Conservation (phyloP, 1,140 invertebrate species). For the Neotoxoptera formosana region DNA sequence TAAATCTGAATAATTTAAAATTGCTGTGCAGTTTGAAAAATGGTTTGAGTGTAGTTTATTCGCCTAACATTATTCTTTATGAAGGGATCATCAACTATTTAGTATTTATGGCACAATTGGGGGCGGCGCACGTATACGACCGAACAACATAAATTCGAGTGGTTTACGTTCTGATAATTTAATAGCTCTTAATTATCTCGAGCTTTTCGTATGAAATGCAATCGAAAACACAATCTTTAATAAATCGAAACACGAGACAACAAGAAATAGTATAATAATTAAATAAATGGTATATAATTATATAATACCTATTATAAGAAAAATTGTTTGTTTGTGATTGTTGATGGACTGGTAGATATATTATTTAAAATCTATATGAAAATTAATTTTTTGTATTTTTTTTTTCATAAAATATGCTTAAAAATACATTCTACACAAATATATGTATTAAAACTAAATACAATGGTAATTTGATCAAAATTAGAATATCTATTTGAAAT, state of each 20-base stretch:
- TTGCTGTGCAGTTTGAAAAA: neutral
- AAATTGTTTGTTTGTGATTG: neutral
- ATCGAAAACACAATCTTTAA: neutral
- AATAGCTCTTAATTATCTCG: neutral
- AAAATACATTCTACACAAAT: too few relatives aligned
- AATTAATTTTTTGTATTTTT: neutral
- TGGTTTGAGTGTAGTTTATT: too few relatives aligned
- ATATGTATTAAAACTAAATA: too few relatives aligned
- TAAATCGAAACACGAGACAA: neutral
- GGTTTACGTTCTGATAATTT: neutral
- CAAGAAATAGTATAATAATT: neutral
- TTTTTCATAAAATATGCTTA: neutral
- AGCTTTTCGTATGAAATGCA: neutral
- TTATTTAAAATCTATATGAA: neutral
- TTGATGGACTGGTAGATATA: neutral
- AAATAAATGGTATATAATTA: too few relatives aligned
- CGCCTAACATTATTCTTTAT: too few relatives aligned
- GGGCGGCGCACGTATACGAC: too few relatives aligned
- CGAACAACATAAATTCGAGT: neutral
- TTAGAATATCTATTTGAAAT: neutral
- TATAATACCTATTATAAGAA: neutral
- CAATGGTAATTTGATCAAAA: too few relatives aligned
- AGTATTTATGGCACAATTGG: too few relatives aligned
- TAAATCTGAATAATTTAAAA: slow-evolving; percentile 11
- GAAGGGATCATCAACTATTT: too few relatives aligned